Base-by-base conservation (phyloP, 2,888 invertebrate species). In the Endomychus coccineus region DNA sequence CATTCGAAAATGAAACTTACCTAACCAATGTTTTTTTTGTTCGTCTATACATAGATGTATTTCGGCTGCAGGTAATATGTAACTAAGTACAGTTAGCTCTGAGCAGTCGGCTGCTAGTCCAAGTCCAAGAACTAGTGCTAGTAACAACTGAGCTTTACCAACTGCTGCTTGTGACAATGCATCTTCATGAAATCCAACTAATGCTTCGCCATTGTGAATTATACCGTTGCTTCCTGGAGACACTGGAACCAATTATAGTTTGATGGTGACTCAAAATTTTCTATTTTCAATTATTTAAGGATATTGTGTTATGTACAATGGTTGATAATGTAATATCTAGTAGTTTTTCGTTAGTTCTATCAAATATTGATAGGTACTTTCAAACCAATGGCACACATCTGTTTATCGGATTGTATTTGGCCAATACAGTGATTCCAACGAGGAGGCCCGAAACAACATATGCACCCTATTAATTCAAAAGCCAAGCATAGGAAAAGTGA, bases 171-270 rank as follows among this genome's bases (percentile, higher is more conserved):
- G 82, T 52, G 78, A 73, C 9, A 83, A 68, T 2, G 83, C 83
- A 54, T 84, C 83, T 48, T 83, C 82, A 53, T 84, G 83, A 61
- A 83, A 83, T 60, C 83, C 82, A 29, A 82, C 79, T 13, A 83
- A 66, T 2, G 62, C 64, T 46, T 64, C 64, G 9, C 64, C 64
- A 40, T 49, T 54, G 29, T 52, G 44, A 13, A 50, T 48, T 27
- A 47, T 51, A 15, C 45, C 49, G 34, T 50, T 52, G 17, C 43
- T 50, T 16, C 51, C 46, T 6, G 45, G 38, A 17, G 52, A 46
- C 27, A 51, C 46, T 34, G 36, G 25, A 46, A 25, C 5, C 11
- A 10, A 9, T 25, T 7, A 11, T 25, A 5, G 27, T 25, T 25
- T 19, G 6, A 19, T 19, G n/a, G 21, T 6, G 6, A n/a, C n/a